Conservation (phyloP, 2,113 vertebrate species). For the Pleuronectes platessa region DNA sequence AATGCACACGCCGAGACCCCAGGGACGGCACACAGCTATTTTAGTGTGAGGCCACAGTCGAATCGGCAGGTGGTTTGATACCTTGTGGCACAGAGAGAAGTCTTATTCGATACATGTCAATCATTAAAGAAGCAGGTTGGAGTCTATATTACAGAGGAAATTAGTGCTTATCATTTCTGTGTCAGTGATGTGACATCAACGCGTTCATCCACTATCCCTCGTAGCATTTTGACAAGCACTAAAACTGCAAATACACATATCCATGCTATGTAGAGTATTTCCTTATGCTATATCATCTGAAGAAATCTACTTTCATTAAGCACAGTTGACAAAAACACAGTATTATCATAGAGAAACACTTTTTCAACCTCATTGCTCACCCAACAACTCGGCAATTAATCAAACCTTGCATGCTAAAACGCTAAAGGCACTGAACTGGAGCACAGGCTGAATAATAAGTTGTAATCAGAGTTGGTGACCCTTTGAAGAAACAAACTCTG, state of each 20-base stretch:
- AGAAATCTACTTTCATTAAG: constrained; percentile 11
- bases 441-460: constrained; percentile 65
- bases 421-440: constrained; percentile 39
- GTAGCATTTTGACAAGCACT: not conserved
- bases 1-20: not conserved
- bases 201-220: not conserved
- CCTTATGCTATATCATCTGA: not conserved
- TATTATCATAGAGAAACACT: constrained; percentile 6
- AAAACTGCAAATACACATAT: not conserved
- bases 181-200: not conserved
- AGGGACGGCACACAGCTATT: not conserved
- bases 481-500: constrained; percentile 59
- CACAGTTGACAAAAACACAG: constrained; percentile 11
- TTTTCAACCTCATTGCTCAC: constrained; percentile 17
- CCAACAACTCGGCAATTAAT: constrained; percentile 45
- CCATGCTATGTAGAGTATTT: not conserved
- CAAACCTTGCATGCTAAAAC: constrained; percentile 43
- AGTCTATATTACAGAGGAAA: not conserved
- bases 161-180: not conserved
- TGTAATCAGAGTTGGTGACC: constrained; percentile 61
- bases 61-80: not conserved
- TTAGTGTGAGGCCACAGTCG: not conserved
- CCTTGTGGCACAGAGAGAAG: not conserved
- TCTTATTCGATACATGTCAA: not conserved
- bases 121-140: not conserved